Percentiles rank a stretch among this genome's conserved stretches.
phyloP scores from a whole-genome alignment of 1,140 invertebrate species.

The Drosophila nigrodunni region DNA sequence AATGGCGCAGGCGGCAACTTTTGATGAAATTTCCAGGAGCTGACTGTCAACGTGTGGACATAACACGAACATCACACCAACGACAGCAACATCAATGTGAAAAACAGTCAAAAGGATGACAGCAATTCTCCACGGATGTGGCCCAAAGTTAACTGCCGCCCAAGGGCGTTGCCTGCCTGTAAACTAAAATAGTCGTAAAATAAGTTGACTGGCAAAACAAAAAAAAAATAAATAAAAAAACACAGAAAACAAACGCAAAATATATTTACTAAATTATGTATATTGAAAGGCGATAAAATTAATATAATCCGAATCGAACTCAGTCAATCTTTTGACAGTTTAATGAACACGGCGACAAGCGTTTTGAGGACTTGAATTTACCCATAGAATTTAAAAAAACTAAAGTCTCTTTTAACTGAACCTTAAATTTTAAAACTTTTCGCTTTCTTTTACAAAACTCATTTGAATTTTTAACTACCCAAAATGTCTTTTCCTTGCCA shows the following conservation, averaged over 20 bases:
- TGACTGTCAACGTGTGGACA: conserved; percentile 30
- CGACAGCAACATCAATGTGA: conserved; percentile 1
- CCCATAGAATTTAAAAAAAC: too few species aligned
- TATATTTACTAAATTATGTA: not conserved
- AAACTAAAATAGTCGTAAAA: conserved; percentile 26
- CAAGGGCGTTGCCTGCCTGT: conserved; percentile 13
- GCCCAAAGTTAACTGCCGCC: conserved; percentile 55
- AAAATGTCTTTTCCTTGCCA: too few species aligned
- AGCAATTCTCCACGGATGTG: conserved; percentile 58
- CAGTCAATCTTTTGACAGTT: not conserved
- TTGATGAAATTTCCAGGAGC: conserved; percentile 59
- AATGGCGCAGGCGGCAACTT: conserved; percentile 52
- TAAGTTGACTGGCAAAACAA: not conserved
- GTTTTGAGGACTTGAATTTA: too few species aligned
- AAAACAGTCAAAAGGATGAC: conserved; percentile 6
- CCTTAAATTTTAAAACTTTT: too few species aligned
- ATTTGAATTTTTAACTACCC: too few species aligned
- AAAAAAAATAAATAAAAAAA: not conserved
- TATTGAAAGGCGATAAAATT: conserved; percentile 9
- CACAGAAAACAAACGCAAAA: not conserved
- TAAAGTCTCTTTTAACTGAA: too few species aligned
- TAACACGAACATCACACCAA: conserved; percentile 10
- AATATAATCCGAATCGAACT: not conserved
- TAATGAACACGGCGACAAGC: too few species aligned
- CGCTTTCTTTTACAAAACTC: too few species aligned